Conservation (phyloP, 2,888 invertebrate genomes). For the Melieria crassipennis region DNA sequence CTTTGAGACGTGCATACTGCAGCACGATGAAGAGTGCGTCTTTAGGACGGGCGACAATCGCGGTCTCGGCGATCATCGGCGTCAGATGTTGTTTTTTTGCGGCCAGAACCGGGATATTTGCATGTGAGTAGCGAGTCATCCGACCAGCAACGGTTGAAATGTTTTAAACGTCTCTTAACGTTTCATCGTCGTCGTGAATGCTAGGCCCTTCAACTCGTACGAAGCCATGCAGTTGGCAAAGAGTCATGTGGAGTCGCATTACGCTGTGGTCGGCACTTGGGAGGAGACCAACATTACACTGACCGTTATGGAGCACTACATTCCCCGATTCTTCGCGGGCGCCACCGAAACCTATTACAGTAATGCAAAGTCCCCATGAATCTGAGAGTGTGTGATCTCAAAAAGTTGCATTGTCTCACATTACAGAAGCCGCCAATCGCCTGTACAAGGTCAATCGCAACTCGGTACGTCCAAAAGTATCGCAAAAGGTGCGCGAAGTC, state of each 20-base stretch:
- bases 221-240: conserved; percentile 85
- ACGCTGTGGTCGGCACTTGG: conserved; percentile 86
- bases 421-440: conserved; percentile 43
- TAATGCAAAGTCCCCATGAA: conserved; percentile 59
- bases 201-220: conserved; percentile 83
- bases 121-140: conserved; percentile 80
- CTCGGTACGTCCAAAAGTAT: conserved; percentile 82
- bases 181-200: too few relatives aligned
- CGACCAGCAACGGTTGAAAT: not conserved
- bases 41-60: conserved; percentile 77
- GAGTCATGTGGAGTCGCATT: conserved; percentile 82
- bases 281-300: conserved; percentile 88
- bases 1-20: conserved; percentile 83
- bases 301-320: conserved; percentile 80
- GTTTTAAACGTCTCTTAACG: not conserved
- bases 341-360: conserved; percentile 80
- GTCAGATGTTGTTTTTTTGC: conserved; percentile 86
- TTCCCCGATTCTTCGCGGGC: conserved; percentile 77
- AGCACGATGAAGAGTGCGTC: conserved; percentile 81
- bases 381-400: not conserved
- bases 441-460: conserved; percentile 68
- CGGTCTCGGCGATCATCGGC: conserved; percentile 84
- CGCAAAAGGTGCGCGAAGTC: conserved; percentile 81
- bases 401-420: not conserved
- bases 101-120: conserved; percentile 73